Percentiles rank a stretch among this genome's conserved stretches.
These are phyloP conservation scores for Rhyacophila evoluta DNA, from an alignment of 2,888 invertebrate genomes.

Conservation along the genomic window DNA sequence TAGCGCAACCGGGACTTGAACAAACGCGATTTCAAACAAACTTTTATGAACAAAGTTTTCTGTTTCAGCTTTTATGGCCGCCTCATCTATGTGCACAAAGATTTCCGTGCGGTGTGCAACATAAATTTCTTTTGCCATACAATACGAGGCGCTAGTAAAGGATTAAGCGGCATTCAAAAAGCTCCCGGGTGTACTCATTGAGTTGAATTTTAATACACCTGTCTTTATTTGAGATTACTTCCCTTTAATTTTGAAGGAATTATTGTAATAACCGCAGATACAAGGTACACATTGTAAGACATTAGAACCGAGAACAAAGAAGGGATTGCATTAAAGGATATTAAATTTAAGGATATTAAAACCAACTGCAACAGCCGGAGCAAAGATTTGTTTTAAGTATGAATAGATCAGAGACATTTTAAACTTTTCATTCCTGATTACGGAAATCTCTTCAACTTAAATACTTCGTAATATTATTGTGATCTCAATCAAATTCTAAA, in stretches of 20 bases:
- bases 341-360: neutral
- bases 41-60: constrained; percentile 54
- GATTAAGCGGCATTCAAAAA: constrained; percentile 19
- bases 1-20: constrained; percentile 48
- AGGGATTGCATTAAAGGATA: neutral
- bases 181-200: constrained; percentile 23
- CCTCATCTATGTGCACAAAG: constrained; percentile 47
- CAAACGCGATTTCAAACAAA: constrained; percentile 54
- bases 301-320: neutral
- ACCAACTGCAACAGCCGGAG: neutral
- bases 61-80: constrained; percentile 53
- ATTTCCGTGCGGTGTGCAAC: constrained; percentile 35
- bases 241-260: constrained; percentile 52
- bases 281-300: constrained; percentile 11
- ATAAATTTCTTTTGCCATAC: constrained; percentile 32
- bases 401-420: neutral
- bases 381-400: neutral
- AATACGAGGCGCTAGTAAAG: constrained; percentile 13
- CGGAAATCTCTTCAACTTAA: neutral
- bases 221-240: constrained; percentile 49
- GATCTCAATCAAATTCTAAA: no score
- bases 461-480: no score
- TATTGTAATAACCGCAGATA: constrained; percentile 46
- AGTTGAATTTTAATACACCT: constrained; percentile 50
- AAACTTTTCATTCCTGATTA: neutral